Evolutionary conservation across 2,797 vertebrate genomes (phyloP), one percentile per base, ranked within the genome.

Genomic region (Chaunax sp.): DNA sequence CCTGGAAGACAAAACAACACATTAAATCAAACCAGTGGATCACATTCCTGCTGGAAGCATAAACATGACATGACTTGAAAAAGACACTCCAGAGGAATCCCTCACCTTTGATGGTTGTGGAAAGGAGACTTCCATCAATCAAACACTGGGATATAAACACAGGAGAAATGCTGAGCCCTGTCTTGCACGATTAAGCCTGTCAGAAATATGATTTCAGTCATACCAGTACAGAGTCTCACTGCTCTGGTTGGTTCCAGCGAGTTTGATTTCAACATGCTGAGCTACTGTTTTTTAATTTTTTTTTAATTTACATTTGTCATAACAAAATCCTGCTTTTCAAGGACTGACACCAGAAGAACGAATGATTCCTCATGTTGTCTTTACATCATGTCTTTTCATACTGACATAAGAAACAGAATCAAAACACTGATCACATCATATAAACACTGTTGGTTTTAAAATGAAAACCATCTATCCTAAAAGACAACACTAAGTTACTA

Each of bases 51-150:
- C 45, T 60, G 10, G 46, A 58, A 67, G 47, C 38, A 46, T 54
- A 67, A 85, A 86, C 75, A 75, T 49, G 66, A 82, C 54, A 61
- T 20, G 41, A 79, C 69, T 70, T 72, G 55, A 71, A 63, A 71
- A 64, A 50, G 53, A 60, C 35, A n/a, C 63, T 40, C 8, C 4
- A 7, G 45, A 66, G 70, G 65, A 70, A 68, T 79, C 38, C 41
- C 63, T 64, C 40, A 38, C 52, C 41, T 28, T 55, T 20, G 1
- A 30, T 18, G 37, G 3, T 1, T 33, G 43, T 61, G 12, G 15
- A 64, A 35, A 13, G 9, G 47, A 54, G 33, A 33, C 30, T 49
- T 65, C 49, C 68, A 77, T 76, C 60, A 38, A 51, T 70, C 59
- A 18, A 23, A 43, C 62, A 15, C 11, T 47, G 43, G 47, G 69